Conservation (phyloP, 2,888 invertebrate genomes). For the Drosophila dives region DNA sequence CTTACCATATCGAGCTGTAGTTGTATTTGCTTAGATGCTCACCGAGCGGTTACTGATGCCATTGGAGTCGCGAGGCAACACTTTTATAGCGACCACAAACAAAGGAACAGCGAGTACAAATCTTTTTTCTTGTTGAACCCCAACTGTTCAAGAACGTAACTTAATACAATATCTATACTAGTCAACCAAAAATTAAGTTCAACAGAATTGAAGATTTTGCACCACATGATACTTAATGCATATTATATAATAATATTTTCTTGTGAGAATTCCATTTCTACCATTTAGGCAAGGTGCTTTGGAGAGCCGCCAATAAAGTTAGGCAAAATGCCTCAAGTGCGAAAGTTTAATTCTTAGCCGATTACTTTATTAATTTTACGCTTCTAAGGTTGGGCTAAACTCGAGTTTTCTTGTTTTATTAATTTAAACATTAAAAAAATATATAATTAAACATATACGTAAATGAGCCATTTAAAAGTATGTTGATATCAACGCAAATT, state of each 20-base stretch:
- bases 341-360: neutral
- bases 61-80: constrained; percentile 30
- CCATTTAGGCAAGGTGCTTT: neutral
- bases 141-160: constrained; percentile 41
- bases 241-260: neutral
- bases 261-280: neutral
- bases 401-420: neutral
- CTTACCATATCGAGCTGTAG: constrained; percentile 57
- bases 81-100: constrained; percentile 67
- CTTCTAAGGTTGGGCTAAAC: neutral
- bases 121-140: constrained; percentile 26
- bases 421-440: neutral
- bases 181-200: constrained; percentile 21
- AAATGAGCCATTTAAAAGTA: neutral
- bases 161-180: constrained; percentile 50
- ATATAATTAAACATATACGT: neutral
- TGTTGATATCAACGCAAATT: neutral
- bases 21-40: constrained; percentile 41
- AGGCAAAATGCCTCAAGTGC: neutral
- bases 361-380: constrained; percentile 14
- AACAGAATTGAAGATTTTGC: neutral
- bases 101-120: constrained; percentile 55
- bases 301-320: neutral
- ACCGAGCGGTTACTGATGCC: constrained; percentile 64
- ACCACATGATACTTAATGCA: neutral